These are phyloP conservation scores for Thelaira solivaga DNA, from an alignment of 2,888 invertebrate genomes.

Conservation along the genomic window DNA sequence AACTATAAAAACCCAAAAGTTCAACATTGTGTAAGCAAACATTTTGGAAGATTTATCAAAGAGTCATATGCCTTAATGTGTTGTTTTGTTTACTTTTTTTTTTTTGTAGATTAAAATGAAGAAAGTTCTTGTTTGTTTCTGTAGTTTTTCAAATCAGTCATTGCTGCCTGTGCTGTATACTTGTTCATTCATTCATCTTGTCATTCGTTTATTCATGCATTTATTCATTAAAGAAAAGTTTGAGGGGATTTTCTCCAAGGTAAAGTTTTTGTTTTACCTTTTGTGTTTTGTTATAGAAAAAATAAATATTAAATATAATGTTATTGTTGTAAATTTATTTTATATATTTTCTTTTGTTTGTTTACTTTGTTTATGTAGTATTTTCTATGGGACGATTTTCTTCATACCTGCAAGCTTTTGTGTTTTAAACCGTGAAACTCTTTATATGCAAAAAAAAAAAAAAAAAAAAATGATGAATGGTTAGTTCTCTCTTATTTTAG, in stretches of 20 bases:
- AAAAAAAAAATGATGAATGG: slow-evolving; percentile 32
- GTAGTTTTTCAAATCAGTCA: slow-evolving; percentile 17
- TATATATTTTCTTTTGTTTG: neutral
- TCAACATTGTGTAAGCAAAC: slow-evolving; percentile 31
- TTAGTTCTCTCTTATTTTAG: neutral
- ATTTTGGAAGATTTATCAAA: slow-evolving; percentile 45
- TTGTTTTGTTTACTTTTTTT: neutral
- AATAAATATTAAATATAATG: neutral
- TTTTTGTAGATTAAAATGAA: neutral
- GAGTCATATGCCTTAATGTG: slow-evolving; percentile 35
- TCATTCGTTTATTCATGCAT: slow-evolving; percentile 44
- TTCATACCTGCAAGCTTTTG: slow-evolving; percentile 14
- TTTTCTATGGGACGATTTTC: slow-evolving; percentile 13
- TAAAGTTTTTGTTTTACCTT: neutral
- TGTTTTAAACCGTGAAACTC: slow-evolving; percentile 44
- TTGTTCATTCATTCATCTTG: slow-evolving; percentile 23
- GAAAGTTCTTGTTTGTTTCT: neutral
- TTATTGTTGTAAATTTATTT: slow-evolving; percentile 1
- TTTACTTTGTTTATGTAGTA: slow-evolving; percentile 17
- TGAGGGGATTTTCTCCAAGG: slow-evolving; percentile 26
- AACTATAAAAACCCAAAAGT: slow-evolving; percentile 2
- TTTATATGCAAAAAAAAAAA: slow-evolving; percentile 18
- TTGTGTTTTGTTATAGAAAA: too few species aligned
- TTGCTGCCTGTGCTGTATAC: neutral
- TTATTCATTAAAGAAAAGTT: slow-evolving; percentile 46